These are phyloP conservation scores for Xerus rutilus DNA, from an alignment of 2,797 vertebrate genomes.

Conservation along the genomic window DNA sequence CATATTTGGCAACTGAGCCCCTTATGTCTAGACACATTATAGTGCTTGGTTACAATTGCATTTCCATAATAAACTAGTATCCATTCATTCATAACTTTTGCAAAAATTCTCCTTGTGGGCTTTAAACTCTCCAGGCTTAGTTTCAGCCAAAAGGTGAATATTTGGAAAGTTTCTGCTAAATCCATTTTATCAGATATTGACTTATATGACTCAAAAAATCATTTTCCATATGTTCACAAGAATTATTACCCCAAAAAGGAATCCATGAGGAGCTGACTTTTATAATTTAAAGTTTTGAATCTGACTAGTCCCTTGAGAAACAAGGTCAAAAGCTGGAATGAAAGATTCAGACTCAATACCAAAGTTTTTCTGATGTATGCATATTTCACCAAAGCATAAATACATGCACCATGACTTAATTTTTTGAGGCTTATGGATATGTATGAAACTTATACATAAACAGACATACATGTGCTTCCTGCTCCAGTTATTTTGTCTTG, in stretches of 20 bases:
- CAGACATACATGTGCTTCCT: not conserved
- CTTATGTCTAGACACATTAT: slow-evolving; percentile 81
- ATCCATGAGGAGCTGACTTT: slow-evolving; percentile 63
- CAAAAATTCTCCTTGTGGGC: slow-evolving; percentile 66
- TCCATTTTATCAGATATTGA: slow-evolving; percentile 83
- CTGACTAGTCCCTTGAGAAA: slow-evolving; percentile 66
- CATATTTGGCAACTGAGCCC: slow-evolving; percentile 72
- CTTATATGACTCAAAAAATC: slow-evolving; percentile 80
- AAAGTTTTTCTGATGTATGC: not conserved
- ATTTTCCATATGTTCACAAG: slow-evolving; percentile 82
- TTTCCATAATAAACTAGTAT: slow-evolving; percentile 82
- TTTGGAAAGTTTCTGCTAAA: slow-evolving; percentile 85
- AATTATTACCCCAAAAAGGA: slow-evolving; percentile 71
- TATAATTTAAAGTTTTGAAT: slow-evolving; percentile 72
- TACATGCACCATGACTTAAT: not conserved
- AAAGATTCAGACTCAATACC: slow-evolving; percentile 65
- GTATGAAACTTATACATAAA: not conserved
- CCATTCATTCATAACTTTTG: slow-evolving; percentile 74
- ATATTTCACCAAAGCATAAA: slow-evolving; percentile 18
- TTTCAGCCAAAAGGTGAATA: slow-evolving; percentile 78
- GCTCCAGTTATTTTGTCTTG: not conserved
- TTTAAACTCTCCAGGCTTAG: slow-evolving; percentile 68
- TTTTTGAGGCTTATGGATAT: not conserved
- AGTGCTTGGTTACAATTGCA: slow-evolving; percentile 76
- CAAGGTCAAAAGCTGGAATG: slow-evolving; percentile 61